Percentiles rank a stretch among this genome's conserved stretches.
These are phyloP conservation scores for Erpobdella octoculata DNA, from an alignment of 2,888 invertebrate species.

Conservation along the genomic window DNA sequence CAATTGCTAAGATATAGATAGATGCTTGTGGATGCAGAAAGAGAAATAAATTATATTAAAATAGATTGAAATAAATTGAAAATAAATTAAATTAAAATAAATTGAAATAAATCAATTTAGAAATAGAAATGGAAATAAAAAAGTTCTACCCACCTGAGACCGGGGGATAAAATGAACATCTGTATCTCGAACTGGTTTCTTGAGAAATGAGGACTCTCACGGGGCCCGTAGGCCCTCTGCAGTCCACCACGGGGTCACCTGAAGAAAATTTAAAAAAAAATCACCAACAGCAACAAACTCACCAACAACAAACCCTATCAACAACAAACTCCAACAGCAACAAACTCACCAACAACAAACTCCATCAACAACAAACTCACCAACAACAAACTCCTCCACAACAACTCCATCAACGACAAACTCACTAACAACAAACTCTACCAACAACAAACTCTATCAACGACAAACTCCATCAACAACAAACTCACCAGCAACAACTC, in stretches of 20 bases:
- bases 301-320: background rate
- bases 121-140: too few species aligned
- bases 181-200: background rate
- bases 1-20: background rate
- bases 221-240: conserved; percentile 8
- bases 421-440: background rate
- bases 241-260: conserved; percentile 3
- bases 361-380: background rate
- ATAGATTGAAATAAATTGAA: background rate
- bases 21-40: background rate
- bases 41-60: background rate
- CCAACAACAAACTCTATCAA: background rate
- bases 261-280: background rate
- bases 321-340: background rate
- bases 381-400: background rate
- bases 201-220: background rate
- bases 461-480: background rate
- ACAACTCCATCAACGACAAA: background rate
- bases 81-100: background rate
- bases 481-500: conserved; percentile 12
- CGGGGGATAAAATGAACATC: conserved; percentile 4
- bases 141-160: background rate
- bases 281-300: background rate
- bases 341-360: background rate
- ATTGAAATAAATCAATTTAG: too few species aligned